Base-by-base conservation (phyloP, 2,888 invertebrate genomes). In the Netelia inedita region DNA sequence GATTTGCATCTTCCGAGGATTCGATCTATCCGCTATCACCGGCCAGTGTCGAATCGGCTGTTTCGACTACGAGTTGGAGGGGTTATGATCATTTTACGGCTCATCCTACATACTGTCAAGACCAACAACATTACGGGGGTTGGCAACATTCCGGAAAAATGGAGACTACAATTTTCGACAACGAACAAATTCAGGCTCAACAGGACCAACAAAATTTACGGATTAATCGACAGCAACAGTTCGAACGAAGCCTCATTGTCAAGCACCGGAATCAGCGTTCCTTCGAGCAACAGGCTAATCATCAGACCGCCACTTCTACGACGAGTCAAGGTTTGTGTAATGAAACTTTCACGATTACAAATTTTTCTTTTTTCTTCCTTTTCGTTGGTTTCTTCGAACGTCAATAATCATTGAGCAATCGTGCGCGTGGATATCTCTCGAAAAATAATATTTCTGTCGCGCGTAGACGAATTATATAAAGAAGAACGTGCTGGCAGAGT, bases 21-120 rank as follows among this genome's bases (percentile, higher is more conserved):
- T 72, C 83, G 8, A 46, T 84, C 28, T 86, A 86, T 86, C 87
- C 88, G 2, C 21, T 83, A 5, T 88, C 89, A 46, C 89, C 89
- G 0, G 82, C 81, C 5, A 89, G 89, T 74, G 78, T 86, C 23
- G 87, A 87, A 55, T 88, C 88, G 0, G 66, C 57, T 21, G 78
- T 72, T 11, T 89, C 88, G 8, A 80, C 79, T 8, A 79, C 71
- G 11, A 88, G 87, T 66, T 82, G 87, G 82, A 72, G 74, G 1
- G 80, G 80, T 28, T 80, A 82, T 59, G 66, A 86, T 71, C 59
- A 55, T 61, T 21, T 16, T 21, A 10, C 41, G 14, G 69, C 10
- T 43, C 53, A 59, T 46, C 57, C 72, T 53, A 50, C 57, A 0
- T 75, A 69, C 28, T 53, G 72, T 5, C 82, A 72, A 41, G 68